Evolutionary conservation across 1,140 invertebrate genomes (phyloP), one percentile per base, ranked within the genome.

Genomic region (Asbolus verrucosus): DNA sequence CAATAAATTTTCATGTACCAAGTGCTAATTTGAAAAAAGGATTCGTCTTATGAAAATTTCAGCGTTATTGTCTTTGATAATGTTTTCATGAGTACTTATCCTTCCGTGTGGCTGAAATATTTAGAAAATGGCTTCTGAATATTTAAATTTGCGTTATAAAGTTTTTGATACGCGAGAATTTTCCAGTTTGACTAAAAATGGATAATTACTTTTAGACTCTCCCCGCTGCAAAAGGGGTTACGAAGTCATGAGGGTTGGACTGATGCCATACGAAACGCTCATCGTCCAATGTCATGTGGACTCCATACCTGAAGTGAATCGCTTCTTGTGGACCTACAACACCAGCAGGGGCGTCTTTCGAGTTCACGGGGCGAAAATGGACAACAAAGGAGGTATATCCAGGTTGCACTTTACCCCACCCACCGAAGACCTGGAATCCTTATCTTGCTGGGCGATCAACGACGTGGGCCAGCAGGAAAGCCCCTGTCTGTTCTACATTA

Each of bases 371-470:
- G 73, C 81, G 81, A 72, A 86, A 46, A 84, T 87, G 70, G 83
- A 84, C 76, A 88, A 85, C 77, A 85, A 86, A 74, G 90, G 89
- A n/a, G 83, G 89, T 14, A 84, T 87, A 54, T 93, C 90, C 75
- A 87, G 87, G 67, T 85, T 89, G 70, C 89, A 86, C 79, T 93
- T 88, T 80, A 87, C 84, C 60, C 86, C 87, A 19, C 84, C 82
- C 60, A 81, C 79, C 41, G 87, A 88, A 60, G 93, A 95, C 79
- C 88, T 93, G 71, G 93, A 93, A 60, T 92, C 90, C 61, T 82
- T 96, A 0, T 89, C 91, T 6, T 96, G 94, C 77, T 95, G 92
- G 92, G 93, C 93, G 0, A 89, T 87, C 75, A 95, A 95, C 82
- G 86, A 86, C 70, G 88, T 95, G 6, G 94, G 94, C 41, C 87